phyloP scores from a whole-genome alignment of 2,888 invertebrate genomes.

The Leucoma salicis region DNA sequence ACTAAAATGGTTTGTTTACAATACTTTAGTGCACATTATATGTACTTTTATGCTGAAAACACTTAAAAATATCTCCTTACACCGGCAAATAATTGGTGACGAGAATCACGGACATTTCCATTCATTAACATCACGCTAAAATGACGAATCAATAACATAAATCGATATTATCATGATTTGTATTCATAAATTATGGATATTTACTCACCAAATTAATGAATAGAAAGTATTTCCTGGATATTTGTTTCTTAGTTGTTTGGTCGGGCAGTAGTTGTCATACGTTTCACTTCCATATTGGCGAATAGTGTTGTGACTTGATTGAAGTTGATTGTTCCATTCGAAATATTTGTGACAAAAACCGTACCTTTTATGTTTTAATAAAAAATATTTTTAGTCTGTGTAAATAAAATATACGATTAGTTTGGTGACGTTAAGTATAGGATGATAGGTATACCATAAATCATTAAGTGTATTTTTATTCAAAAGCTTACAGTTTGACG shows the following conservation, averaged over 20 bases:
- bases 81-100: slow-evolving; percentile 56
- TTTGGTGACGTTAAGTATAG: no score
- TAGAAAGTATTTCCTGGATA: slow-evolving; percentile 61
- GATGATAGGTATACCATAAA: no score
- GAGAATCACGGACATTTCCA: slow-evolving; percentile 39
- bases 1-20: slow-evolving; percentile 41
- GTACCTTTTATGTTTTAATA: no score
- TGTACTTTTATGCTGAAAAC: slow-evolving; percentile 34
- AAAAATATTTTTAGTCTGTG: no score
- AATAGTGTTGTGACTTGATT: slow-evolving; percentile 53
- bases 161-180: slow-evolving; percentile 17
- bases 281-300: slow-evolving; percentile 75
- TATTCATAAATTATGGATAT: slow-evolving; percentile 27
- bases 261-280: slow-evolving; percentile 71
- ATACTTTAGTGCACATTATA: slow-evolving; percentile 32
- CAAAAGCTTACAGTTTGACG: no score
- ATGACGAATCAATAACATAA: slow-evolving; percentile 10
- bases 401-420: no score
- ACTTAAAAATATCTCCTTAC: slow-evolving; percentile 41
- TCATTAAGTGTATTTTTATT: no score
- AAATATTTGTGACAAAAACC: no score
- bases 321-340: no score
- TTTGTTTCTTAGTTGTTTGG: slow-evolving; percentile 72
- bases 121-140: slow-evolving; percentile 10
- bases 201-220: slow-evolving; percentile 64